Evolutionary conservation across 2,797 vertebrate genomes (phyloP).

Genomic region (Bucorvus abyssinicus): DNA sequence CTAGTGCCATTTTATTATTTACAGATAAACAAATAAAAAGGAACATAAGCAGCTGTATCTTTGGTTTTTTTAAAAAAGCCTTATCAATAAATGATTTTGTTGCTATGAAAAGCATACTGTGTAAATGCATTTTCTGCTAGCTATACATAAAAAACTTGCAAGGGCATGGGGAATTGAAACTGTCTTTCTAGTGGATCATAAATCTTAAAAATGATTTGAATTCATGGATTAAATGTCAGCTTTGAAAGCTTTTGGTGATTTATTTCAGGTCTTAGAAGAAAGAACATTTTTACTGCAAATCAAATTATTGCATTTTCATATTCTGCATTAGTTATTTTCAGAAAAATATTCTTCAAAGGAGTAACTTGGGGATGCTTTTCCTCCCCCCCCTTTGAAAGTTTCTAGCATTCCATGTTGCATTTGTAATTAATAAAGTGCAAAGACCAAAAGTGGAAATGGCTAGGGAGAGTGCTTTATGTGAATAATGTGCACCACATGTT

Average conservation of each 20-base stretch:
- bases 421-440: conserved; percentile 29
- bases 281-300: conserved; percentile 67
- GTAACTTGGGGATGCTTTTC: conserved; percentile 11
- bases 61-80: background rate
- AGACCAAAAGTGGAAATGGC: background rate
- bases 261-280: conserved; percentile 73
- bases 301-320: conserved; percentile 75
- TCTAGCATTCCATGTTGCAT: background rate
- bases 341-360: conserved; percentile 63
- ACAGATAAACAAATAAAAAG: conserved; percentile 55
- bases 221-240: conserved; percentile 76
- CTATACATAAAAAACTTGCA: conserved; percentile 65
- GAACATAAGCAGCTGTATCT: background rate
- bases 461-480: background rate
- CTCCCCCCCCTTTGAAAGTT: background rate
- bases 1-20: conserved; percentile 12
- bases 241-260: conserved; percentile 75
- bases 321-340: conserved; percentile 60
- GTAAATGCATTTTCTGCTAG: conserved; percentile 65
- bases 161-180: conserved; percentile 73
- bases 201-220: conserved; percentile 77
- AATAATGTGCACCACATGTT: background rate
- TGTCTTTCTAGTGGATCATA: conserved; percentile 76
- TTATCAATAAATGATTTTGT: conserved; percentile 75
- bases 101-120: conserved; percentile 41